Evolutionary conservation across 2,113 vertebrate species (phyloP), one percentile per base, ranked within the genome.

Genomic region (Ardeotis arabs): DNA sequence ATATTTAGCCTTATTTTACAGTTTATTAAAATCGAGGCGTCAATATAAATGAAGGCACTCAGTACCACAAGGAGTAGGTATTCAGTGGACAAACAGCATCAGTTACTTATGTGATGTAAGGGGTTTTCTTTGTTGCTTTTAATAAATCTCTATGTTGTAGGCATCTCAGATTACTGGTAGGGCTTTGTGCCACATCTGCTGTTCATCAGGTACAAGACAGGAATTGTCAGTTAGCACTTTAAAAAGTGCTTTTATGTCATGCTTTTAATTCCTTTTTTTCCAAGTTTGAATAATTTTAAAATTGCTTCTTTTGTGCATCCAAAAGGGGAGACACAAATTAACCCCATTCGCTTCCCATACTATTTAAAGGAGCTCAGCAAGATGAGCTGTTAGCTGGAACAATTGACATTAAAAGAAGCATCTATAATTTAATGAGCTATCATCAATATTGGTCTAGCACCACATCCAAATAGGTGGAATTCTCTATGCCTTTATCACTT

Each of bases 181-280:
- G 72, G 23, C 10, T 69, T 68, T 78, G 39, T 85, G 49, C 53
- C 69, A 60, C 84, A 96, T 79, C 87, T 93, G 80, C 49, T 93
- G 28, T 52, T 82, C 44, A 9, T 18, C 49, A 78, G 64, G 84
- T 29, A 59, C 9, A 63, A 88, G 72, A 62, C 23, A 84, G 84
- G 81, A 95, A 87, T 67, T 25, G 52, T 67, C 6, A 90, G 84
- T 66, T 76, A 92, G 56, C 73, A 72, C 37, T 90, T 92, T 68
- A 77, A 44, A 55, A 93, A 87, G 52, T 5, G 2, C 27, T 76
- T 90, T 77, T 80, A 62, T 92, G 52, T 52, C 16, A 37, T 12
- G 53, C 37, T 90, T 92, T 89, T 90, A 91, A 80, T 92, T 94
- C 55, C 13, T 72, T 58, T 96, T 87, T 39, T 69, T 96, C 69